These are phyloP conservation scores for Synergus japonicus DNA, from an alignment of 2,888 invertebrate genomes.

Conservation along the genomic window DNA sequence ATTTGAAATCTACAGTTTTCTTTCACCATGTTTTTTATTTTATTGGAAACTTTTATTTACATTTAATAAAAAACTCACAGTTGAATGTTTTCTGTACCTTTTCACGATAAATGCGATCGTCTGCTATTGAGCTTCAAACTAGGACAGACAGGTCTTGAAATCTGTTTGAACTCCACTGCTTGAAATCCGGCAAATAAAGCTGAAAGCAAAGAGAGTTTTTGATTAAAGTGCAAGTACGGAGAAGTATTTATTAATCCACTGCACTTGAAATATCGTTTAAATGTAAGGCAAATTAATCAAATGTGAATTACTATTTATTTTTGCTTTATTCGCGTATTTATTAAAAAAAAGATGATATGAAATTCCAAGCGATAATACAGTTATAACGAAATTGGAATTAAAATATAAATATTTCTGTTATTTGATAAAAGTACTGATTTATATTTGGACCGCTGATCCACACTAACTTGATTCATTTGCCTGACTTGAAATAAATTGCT, in stretches of 20 bases:
- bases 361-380: no score
- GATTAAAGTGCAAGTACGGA: neutral
- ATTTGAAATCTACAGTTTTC: neutral
- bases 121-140: conserved; percentile 25
- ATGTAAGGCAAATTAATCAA: no score
- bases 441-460: no score
- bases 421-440: no score
- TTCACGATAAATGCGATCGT: conserved; percentile 27
- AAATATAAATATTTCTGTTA: no score
- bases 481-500: no score
- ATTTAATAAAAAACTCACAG: conserved; percentile 4
- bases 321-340: no score
- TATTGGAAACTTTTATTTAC: conserved; percentile 1
- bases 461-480: no score
- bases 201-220: conserved; percentile 2
- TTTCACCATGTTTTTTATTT: conserved; percentile 1
- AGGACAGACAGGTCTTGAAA: conserved; percentile 20
- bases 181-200: conserved; percentile 11
- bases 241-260: neutral
- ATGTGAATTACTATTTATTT: neutral
- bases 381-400: no score
- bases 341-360: no score
- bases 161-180: conserved; percentile 18
- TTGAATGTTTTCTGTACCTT: conserved; percentile 2
- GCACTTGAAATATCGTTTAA: neutral